These are phyloP conservation scores for Temnothorax curvispinosus DNA, from an alignment of 1,140 invertebrate genomes.

Conservation along the genomic window DNA sequence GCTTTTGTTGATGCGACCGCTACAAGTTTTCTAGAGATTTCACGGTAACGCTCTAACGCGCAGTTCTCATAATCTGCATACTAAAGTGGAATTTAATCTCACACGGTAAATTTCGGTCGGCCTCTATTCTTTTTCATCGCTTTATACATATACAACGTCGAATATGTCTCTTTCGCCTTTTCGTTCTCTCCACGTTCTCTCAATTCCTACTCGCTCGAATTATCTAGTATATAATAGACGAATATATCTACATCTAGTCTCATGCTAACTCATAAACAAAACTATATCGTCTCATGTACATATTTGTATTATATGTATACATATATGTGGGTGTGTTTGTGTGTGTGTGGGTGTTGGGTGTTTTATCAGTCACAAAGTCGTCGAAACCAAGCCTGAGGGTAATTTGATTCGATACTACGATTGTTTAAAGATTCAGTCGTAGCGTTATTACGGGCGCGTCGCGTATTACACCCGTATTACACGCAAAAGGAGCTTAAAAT, in stretches of 20 bases:
- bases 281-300: slow-evolving; percentile 49
- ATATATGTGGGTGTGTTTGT: neutral
- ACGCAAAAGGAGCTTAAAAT: slow-evolving; percentile 49
- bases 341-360: neutral
- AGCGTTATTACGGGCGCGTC: slow-evolving; percentile 31
- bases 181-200: neutral
- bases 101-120: slow-evolving; percentile 13
- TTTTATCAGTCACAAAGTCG: slow-evolving; percentile 61
- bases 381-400: slow-evolving; percentile 57
- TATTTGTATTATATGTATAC: slow-evolving; percentile 10
- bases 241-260: slow-evolving; percentile 52
- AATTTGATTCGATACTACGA: slow-evolving; percentile 69
- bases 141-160: neutral
- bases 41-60: neutral
- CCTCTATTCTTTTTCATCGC: neutral
- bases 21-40: neutral
- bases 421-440: slow-evolving; percentile 72
- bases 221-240: slow-evolving; percentile 31
- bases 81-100: slow-evolving; percentile 21
- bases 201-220: neutral
- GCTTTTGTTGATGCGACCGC: neutral
- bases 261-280: slow-evolving; percentile 63
- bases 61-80: neutral
- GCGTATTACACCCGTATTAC: slow-evolving; percentile 26
- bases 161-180: neutral